Evolutionary conservation across 2,888 invertebrate species (phyloP).

Genomic region (Caradrina kadenii): DNA sequence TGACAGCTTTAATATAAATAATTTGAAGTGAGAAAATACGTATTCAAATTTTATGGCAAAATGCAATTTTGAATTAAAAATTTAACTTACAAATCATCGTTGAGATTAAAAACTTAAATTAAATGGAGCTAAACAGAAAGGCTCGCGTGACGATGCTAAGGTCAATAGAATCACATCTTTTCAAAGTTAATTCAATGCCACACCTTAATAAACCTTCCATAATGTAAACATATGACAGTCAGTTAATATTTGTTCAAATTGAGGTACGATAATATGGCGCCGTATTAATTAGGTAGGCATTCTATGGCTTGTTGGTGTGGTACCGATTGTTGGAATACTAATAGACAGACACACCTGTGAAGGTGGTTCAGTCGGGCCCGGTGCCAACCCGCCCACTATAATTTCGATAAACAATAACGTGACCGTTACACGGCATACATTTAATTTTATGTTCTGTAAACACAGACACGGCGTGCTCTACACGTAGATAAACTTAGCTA

Average conservation of each 20-base stretch:
- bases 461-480: slow-evolving; percentile 62
- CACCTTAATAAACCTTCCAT: slow-evolving; percentile 59
- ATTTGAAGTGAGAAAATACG: background rate
- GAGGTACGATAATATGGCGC: slow-evolving; percentile 71
- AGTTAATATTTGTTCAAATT: slow-evolving; percentile 76
- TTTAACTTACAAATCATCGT: background rate
- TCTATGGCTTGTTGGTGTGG: slow-evolving; percentile 56
- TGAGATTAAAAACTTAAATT: slow-evolving; percentile 2
- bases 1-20: background rate
- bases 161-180: slow-evolving; percentile 51
- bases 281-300: slow-evolving; percentile 70
- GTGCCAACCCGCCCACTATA: slow-evolving; percentile 78
- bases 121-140: slow-evolving; percentile 18
- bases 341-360: slow-evolving; percentile 79
- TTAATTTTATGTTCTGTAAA: slow-evolving; percentile 71
- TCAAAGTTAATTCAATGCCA: slow-evolving; percentile 62
- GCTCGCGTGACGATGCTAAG: background rate
- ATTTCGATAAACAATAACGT: slow-evolving; percentile 82
- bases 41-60: slow-evolving; percentile 11
- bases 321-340: slow-evolving; percentile 66
- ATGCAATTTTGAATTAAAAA: background rate
- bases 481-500: slow-evolving; percentile 46
- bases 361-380: slow-evolving; percentile 77
- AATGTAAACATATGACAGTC: slow-evolving; percentile 69
- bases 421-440: slow-evolving; percentile 78